Evolutionary conservation across 2,888 invertebrate species (phyloP), one percentile per base, ranked within the genome.

Genomic region (Linnaemya vulpina): DNA sequence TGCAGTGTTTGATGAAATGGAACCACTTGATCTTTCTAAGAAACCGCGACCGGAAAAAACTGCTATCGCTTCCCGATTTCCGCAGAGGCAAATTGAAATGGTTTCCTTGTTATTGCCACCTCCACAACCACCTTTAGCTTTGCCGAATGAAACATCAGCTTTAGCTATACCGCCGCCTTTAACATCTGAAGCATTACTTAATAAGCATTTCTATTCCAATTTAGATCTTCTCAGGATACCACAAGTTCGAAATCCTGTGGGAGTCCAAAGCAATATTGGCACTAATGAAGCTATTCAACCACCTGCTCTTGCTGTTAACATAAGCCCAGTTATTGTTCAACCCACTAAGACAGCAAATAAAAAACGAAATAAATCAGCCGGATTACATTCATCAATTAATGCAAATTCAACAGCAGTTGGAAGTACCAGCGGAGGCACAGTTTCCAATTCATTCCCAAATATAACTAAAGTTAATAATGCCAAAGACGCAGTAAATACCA

Each of bases 1-100:
- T 78, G 63, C 90, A 22, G 73, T 86, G 4, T 71, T 87, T 78
- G 90, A 91, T 67, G 92, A 91, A 62, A 88, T 91, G 87, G 90
- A 91, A 67, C 91, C 92, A 15, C 87, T 92, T 63, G 91, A 92
- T 81, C 84, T 92, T 40, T 91, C 92, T 0, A 91, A 91, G 75
- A 92, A 92, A 83, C 87, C 90, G 0, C 88, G 88, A 1, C 82
- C 87, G n/a, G 87, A 88, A 43, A 88, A 86, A 11, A 75, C 79
- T 5, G 22, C 70, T 2, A 15, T 77, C 9, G 15, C 78, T 4
- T 60, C 74, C 1, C 7, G 65, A 30, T 46, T 83, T 58, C 75
- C 76, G 20, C 74, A 65, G 9, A 75, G 83, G 70, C 75, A 84
- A 3, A 78, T 86, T 8, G 76, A 85, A 70, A 76, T 86, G 38